Base-by-base conservation (phyloP, 1,140 invertebrate species). In the Drosophila melanica region DNA sequence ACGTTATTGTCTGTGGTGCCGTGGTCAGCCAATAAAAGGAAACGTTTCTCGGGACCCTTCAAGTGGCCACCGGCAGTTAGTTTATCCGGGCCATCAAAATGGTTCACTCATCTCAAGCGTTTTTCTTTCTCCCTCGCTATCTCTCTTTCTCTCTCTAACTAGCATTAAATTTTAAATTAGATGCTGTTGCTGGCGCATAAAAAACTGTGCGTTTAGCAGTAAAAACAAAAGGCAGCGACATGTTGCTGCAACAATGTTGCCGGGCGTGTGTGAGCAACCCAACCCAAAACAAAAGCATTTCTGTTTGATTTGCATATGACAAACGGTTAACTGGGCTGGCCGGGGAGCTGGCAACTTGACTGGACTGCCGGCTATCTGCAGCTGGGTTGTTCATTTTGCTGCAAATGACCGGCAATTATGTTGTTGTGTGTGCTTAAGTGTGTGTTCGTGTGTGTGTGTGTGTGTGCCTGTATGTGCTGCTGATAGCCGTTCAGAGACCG, bases 401-500 rank as follows among this genome's bases (percentile, higher is more conserved):
- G 81, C 79, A 90, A 90, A 90, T 90, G 87, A 90, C 81, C 87
- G 68, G 81, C 87, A 90, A 90, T 90, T 90, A 90, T 90, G 73
- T 84, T 81, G 78, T 79, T 77, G 57, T 55, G 23, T 54, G 39
- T 50, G 54, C 11, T 10, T 42, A 33, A 35, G 20, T 42, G 50
- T 10, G 16, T 14, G 12, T 6, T 14, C 16, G 44, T 42, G 42
- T 35, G 41, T 50, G 51, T 64, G 42, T 42, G 39, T 45, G 45
- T 10, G 30, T 44, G 71, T 50, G 75, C 75, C 44, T 70, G 50
- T n/a, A n/a, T 35, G 39, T 71, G 65, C 14, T 42, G 74, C 78
- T 87, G 82, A 86, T 85, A 75, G 75, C 70, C 70, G 16, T 57
- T 70, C 47, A 44, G 59, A 45, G 66, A 55, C 53, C 64, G 33